Evolutionary conservation across 2,888 invertebrate genomes (phyloP).

Genomic region (Scelioninae gen. 1): DNA sequence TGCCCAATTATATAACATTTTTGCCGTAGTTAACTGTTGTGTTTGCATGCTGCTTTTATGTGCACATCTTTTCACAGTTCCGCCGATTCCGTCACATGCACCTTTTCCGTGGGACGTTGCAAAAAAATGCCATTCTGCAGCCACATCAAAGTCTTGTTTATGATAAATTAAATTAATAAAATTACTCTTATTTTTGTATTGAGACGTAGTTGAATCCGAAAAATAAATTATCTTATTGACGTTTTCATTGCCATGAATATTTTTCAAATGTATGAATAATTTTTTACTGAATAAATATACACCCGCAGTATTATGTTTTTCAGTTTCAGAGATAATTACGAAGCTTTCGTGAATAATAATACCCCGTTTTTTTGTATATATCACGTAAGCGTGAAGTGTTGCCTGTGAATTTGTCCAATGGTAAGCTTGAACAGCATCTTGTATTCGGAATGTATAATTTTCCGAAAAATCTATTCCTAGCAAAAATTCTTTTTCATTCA

Average conservation of each 20-base stretch:
- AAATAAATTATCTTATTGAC: constrained; percentile 17
- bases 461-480: constrained; percentile 2
- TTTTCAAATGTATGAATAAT: constrained; percentile 4
- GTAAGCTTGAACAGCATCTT: constrained; percentile 1
- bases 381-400: constrained; percentile 8
- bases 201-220: not conserved
- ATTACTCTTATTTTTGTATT: constrained; percentile 33
- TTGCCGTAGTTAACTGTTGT: not conserved
- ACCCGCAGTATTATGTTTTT: constrained; percentile 14
- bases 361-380: not conserved
- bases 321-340: constrained; percentile 7
- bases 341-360: not conserved
- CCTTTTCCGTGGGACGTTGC: constrained; percentile 14
- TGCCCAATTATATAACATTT: not conserved
- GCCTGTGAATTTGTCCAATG: too few species aligned
- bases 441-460: constrained; percentile 4
- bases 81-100: constrained; percentile 5
- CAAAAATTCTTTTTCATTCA: constrained; percentile 1
- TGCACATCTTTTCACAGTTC: constrained; percentile 9
- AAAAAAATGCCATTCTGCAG: constrained; percentile 35
- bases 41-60: not conserved
- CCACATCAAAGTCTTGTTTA: constrained; percentile 17
- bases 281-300: constrained; percentile 23
- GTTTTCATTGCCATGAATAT: not conserved
- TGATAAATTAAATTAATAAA: constrained; percentile 4